Base-by-base conservation (phyloP, 2,888 invertebrate genomes). In the Abrostola triplasia region DNA sequence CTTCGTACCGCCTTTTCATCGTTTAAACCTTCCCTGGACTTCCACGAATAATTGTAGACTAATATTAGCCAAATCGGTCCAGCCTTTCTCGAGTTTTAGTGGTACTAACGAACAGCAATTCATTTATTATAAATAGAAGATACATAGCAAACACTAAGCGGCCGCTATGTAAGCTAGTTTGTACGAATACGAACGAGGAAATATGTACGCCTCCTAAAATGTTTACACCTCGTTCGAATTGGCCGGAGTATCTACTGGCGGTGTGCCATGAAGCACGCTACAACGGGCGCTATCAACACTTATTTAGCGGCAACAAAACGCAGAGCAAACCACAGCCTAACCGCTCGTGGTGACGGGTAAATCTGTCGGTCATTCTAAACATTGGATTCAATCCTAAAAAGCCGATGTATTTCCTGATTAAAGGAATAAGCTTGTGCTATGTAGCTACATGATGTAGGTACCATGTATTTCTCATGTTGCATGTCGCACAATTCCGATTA, bases 191-290 rank as follows among this genome's bases (percentile, higher is more conserved):
- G 5, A 52, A 51, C 57, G n/a, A 7, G 57, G 60, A 65, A 60
- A 65, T 54, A 55, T 44, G 47, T 57, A 50, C 56, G 67, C 60
- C 60, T 65, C 54, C 60, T 64, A 76, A 72, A 72, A 76, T 76
- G 76, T 65, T 72, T 71, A 60, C 65, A 52, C 58, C 36, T 40
- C 24, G 66, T 55, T 71, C 76, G 60, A 71, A 76, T 76, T 76
- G 66, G 49, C 51, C 60, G 76, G 44, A 57, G 76, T 64, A 60
- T 64, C 64, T 58, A 71, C 72, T 76, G 76, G 72, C 72, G 54
- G 57, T 36, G 48, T 71, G 76, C 72, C 76, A 72, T 72, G 41
- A 37, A 60, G 57, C 42, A 53, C 55, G 52, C 74, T 52, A 67
- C 68, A 47, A 50, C 59, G 42, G 37, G 55, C 47, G 66, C 66